Evolutionary conservation across 1,140 invertebrate species (phyloP), one percentile per base, ranked within the genome.

Genomic region (Neotoxoptera formosana): DNA sequence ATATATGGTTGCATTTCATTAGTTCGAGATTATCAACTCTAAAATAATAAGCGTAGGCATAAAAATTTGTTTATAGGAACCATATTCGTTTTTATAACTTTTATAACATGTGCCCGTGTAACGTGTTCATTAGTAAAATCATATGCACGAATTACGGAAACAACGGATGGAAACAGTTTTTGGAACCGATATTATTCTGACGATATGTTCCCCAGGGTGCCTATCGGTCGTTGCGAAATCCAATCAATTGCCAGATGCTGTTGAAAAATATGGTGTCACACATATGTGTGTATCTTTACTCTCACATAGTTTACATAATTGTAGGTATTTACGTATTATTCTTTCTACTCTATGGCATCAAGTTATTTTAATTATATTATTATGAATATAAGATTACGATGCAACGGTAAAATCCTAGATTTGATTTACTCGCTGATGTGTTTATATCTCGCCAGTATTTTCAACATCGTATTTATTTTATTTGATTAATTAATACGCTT

Each of bases 201-300:
- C 45, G 25, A n/a, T 48, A 8, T 87, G 30, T 87, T 87, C 84
- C 30, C 30, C 25, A 21, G 34, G n/a, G 36, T n/a, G n/a, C 34
- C 48, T 89, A 89, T 53, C 7, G 8, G 87, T 25, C 34, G n/a
- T 89, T 89, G 87, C 8, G 1, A 53, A 89, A 53, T 53, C 34
- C 48, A 89, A 89, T 89, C 47, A 53, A 53, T 53, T 53, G 87
- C 87, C 87, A 89, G 87, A 89, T 89, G 48, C 48, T 53, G 9
- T 89, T 36, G 87, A 89, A 53, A 89, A 89, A 53, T 89, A 89
- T 89, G 45, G 45, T 86, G n/a, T 47, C 20, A 11, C n/a, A 36
- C 48, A n/a, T 17, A 88, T 48, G 17, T 14, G 17, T 14, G 51
- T 34, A 6, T 88, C 21, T 51, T 48, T 88, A 88, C 17, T 34